Conservation (phyloP, 2,888 invertebrate genomes). For the Drosophila mimetica region DNA sequence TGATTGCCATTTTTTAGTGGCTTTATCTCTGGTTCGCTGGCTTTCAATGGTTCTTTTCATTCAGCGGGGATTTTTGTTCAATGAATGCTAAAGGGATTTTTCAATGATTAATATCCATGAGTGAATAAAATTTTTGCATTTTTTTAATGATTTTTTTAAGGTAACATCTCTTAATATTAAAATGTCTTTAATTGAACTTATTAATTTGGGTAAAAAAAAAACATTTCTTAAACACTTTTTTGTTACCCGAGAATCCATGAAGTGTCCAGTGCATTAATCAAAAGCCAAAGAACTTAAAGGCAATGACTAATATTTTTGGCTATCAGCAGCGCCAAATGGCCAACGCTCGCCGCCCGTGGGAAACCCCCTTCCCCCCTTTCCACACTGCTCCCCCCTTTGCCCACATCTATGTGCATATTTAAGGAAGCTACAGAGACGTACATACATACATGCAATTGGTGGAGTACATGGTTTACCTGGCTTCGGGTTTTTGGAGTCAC, state of each 20-base stretch:
- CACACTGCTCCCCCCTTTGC: conserved; percentile 1
- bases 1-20: not conserved
- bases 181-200: no score
- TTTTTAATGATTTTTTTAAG: not conserved
- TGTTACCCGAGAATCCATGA: no score
- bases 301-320: conserved; percentile 76
- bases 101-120: no score
- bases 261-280: conserved; percentile 57
- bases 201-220: no score
- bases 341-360: conserved; percentile 38
- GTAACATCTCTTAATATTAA: no score
- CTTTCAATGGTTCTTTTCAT: not conserved
- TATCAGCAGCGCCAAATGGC: conserved; percentile 72
- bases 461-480: conserved; percentile 58
- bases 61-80: not conserved
- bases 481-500: conserved; percentile 33
- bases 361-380: not conserved
- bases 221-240: no score
- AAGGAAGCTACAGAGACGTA: conserved; percentile 5
- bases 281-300: conserved; percentile 68
- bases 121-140: no score
- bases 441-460: conserved; percentile 33
- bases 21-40: not conserved
- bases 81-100: not conserved
- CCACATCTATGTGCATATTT: conserved; percentile 41